Percentiles rank a stretch among this genome's conserved stretches.
Evolutionary conservation across 2,113 vertebrate species (phyloP).

Genomic region (Climacteris rufus): DNA sequence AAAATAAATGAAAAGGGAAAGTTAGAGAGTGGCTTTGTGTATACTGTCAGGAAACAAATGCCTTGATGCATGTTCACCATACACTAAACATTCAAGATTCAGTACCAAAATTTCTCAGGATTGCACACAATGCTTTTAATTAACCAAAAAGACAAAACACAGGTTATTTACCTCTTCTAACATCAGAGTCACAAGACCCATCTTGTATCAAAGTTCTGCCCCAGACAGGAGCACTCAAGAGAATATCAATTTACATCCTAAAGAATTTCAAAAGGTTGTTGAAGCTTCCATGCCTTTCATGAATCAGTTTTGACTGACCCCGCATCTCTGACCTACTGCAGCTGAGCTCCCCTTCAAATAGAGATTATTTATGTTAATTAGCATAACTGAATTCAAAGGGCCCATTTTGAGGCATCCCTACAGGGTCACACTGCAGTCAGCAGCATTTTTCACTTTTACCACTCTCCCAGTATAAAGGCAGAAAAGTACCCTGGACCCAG

Average conservation of each 20-base stretch:
- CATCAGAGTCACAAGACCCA: not conserved
- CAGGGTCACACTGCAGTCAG: not conserved
- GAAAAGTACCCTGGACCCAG: not conserved
- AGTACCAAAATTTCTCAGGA: not conserved
- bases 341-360: not conserved
- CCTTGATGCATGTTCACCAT: not conserved
- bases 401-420: not conserved
- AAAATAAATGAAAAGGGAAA: not conserved
- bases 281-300: not conserved
- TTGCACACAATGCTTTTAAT: not conserved
- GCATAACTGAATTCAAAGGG: not conserved
- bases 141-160: not conserved
- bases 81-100: not conserved
- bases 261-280: not conserved
- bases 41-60: not conserved
- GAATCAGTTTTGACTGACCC: not conserved
- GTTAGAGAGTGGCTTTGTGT: not conserved
- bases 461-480: not conserved
- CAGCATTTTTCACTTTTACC: not conserved
- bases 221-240: not conserved
- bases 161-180: not conserved
- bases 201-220: not conserved
- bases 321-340: not conserved
- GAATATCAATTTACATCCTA: not conserved
- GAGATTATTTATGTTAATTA: not conserved